phyloP scores from a whole-genome alignment of 2,113 vertebrate species.

The Sula dactylatra region DNA sequence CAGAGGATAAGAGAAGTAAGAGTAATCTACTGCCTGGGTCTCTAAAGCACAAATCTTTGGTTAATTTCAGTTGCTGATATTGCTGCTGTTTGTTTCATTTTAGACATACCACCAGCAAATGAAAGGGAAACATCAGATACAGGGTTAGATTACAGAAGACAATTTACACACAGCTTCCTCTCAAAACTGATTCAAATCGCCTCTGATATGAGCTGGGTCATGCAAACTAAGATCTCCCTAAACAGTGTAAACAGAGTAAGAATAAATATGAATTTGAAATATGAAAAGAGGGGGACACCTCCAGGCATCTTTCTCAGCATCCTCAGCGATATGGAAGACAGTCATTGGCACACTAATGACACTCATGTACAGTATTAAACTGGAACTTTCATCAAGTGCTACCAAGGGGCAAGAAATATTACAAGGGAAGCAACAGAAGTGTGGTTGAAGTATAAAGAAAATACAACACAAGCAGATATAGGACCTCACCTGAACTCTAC shows the following conservation, averaged over 20 bases:
- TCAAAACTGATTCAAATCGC: neutral
- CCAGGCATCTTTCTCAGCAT: neutral
- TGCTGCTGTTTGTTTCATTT: slow-evolving; percentile 20
- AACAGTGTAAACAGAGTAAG: neutral
- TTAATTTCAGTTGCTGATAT: neutral
- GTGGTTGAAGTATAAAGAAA: neutral
- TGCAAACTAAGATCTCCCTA: neutral
- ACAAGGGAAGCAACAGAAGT: neutral
- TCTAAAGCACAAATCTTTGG: slow-evolving; percentile 10
- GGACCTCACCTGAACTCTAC: neutral
- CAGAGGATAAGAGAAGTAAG: neutral
- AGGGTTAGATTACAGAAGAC: neutral
- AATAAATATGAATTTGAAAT: neutral
- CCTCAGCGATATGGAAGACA: neutral
- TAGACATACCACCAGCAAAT: neutral
- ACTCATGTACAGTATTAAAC: neutral
- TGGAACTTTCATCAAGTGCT: neutral
- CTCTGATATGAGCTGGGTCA: neutral
- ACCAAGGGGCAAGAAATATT: neutral
- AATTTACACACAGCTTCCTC: neutral
- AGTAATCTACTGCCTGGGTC: neutral
- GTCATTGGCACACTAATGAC: neutral
- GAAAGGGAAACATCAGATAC: neutral
- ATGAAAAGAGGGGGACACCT: neutral
- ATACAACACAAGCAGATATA: neutral